Evolutionary conservation across 2,797 vertebrate genomes (phyloP).

Genomic region (Tapirus indicus): DNA sequence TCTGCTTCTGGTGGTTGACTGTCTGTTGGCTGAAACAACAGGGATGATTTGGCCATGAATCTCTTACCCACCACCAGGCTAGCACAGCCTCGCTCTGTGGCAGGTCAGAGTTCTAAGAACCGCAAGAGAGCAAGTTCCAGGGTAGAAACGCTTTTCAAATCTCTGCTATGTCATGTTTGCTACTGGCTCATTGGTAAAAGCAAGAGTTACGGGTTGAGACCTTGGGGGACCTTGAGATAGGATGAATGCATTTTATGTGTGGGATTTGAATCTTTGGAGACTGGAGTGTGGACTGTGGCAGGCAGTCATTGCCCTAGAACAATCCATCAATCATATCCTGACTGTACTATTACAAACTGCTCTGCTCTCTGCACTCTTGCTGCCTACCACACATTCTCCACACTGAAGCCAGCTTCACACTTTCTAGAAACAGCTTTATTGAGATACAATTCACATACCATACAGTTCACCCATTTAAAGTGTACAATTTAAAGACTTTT

Average conservation of each 20-base stretch:
- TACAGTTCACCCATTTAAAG: neutral
- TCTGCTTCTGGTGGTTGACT: neutral
- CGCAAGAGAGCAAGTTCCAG: neutral
- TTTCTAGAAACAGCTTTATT: neutral
- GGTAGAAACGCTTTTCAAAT: neutral
- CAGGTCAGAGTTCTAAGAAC: neutral
- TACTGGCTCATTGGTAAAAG: neutral
- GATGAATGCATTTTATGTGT: neutral
- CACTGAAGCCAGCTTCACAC: neutral
- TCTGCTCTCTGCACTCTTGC: neutral
- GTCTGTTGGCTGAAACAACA: neutral
- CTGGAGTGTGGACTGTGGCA: neutral
- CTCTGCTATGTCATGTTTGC: neutral
- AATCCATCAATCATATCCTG: neutral
- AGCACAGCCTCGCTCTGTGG: neutral
- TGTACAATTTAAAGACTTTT: neutral
- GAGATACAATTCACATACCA: neutral
- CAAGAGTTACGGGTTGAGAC: neutral
- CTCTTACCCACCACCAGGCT: neutral
- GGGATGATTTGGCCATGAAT: neutral
- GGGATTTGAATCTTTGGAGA: neutral
- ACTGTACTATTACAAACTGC: neutral
- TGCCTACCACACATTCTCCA: neutral
- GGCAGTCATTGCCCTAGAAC: neutral
- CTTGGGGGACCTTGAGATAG: neutral